Conservation (phyloP, 1,140 invertebrate genomes). For the Eubasilissa regina region DNA sequence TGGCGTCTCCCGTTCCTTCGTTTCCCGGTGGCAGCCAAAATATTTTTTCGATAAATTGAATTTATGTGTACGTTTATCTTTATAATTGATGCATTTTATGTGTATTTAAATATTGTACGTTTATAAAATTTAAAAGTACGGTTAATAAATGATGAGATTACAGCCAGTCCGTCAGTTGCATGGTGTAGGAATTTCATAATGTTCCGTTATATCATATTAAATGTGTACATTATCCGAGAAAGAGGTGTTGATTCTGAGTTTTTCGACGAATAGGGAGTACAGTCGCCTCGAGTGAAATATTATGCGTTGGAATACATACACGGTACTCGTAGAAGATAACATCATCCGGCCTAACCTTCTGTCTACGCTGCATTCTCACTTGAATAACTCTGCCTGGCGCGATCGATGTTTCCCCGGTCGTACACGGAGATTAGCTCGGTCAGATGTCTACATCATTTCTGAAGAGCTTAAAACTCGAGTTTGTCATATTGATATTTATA, state of each 20-base stretch:
- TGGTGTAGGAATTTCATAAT: neutral
- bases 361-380: constrained; percentile 11
- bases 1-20: too few species aligned
- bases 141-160: too few species aligned
- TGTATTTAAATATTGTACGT: too few species aligned
- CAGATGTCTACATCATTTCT: neutral
- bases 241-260: neutral
- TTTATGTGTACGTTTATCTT: too few species aligned
- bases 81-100: too few species aligned
- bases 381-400: neutral
- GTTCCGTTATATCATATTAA: too few species aligned
- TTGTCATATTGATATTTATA: constrained; percentile 8
- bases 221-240: constrained; percentile 1
- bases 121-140: too few species aligned
- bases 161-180: neutral
- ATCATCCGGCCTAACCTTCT: constrained; percentile 13
- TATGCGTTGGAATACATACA: constrained; percentile 6
- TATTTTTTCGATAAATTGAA: too few species aligned
- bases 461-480: neutral
- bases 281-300: constrained; percentile 27
- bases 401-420: constrained; percentile 4
- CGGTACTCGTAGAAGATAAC: constrained; percentile 15
- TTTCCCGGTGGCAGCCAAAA: too few species aligned
- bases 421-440: neutral
- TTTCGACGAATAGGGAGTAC: constrained; percentile 1